These are phyloP conservation scores for Mormyrops boulengeri DNA, from an alignment of 2,797 vertebrate genomes.

Conservation along the genomic window DNA sequence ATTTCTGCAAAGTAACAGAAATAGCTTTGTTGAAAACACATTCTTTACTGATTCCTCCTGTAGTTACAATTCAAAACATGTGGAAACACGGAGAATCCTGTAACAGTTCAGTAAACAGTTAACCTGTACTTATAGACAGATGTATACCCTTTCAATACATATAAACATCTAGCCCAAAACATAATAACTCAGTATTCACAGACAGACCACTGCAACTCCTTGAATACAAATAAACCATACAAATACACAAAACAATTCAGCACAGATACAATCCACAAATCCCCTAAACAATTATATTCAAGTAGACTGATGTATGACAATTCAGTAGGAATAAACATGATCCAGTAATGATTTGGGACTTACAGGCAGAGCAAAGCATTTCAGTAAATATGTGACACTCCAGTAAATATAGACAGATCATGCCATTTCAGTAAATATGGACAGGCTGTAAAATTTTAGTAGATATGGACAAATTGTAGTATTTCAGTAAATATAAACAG, in stretches of 20 bases:
- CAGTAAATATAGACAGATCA: not conserved
- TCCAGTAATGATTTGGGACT: not conserved
- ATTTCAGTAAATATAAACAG: not conserved
- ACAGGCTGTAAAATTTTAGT: not conserved
- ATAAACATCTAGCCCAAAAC: not conserved
- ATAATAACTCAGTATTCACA: not conserved
- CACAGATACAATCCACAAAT: not conserved
- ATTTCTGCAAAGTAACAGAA: not conserved
- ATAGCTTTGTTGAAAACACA: not conserved
- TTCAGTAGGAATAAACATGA: not conserved
- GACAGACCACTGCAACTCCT: not conserved
- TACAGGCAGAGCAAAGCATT: slow-evolving; percentile 10
- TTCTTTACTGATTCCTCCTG: not conserved
- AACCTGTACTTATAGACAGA: not conserved
- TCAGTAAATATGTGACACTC: not conserved
- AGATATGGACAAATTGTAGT: not conserved
- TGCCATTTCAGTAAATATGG: not conserved
- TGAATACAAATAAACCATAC: not conserved
- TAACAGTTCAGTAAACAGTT: not conserved
- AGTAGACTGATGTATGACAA: not conserved
- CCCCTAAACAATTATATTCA: not conserved
- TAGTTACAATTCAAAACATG: not conserved
- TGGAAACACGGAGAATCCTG: not conserved
- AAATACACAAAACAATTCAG: not conserved
- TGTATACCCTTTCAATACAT: not conserved